Evolutionary conservation across 1,140 invertebrate species (phyloP).

Genomic region (Drosophila funebris): DNA sequence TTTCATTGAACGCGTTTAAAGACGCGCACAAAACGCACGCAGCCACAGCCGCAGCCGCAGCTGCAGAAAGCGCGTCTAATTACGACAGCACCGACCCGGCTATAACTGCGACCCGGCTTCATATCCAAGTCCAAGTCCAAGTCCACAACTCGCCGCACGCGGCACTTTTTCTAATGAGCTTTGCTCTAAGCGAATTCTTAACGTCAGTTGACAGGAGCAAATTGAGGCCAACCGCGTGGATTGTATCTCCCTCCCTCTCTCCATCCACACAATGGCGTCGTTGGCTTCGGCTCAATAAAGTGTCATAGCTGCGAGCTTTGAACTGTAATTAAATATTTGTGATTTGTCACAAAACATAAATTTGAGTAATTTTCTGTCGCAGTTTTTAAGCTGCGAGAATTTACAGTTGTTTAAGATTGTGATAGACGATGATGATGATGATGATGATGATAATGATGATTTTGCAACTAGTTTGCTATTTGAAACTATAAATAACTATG

Average conservation of each 20-base stretch:
- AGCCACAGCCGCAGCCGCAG: no score
- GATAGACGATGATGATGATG: background rate
- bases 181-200: constrained; percentile 38
- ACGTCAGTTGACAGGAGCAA: constrained; percentile 42
- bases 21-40: constrained; percentile 32
- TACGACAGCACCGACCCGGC: constrained; percentile 29
- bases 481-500: background rate
- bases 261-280: background rate
- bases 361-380: constrained; percentile 26
- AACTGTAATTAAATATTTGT: constrained; percentile 38
- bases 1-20: constrained; percentile 51
- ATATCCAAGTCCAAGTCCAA: constrained; percentile 2
- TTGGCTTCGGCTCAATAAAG: background rate
- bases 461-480: constrained; percentile 12
- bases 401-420: constrained; percentile 9
- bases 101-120: constrained; percentile 5
- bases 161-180: constrained; percentile 63
- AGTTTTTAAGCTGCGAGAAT: constrained; percentile 1
- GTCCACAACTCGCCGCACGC: constrained; percentile 33
- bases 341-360: constrained; percentile 20
- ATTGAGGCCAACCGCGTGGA: constrained; percentile 39
- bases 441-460: constrained; percentile 9
- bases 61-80: constrained; percentile 61
- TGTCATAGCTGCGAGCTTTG: constrained; percentile 20
- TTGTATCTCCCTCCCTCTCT: background rate